phyloP scores from a whole-genome alignment of 2,113 vertebrate species.

The Thalassarche chlororhynchos region DNA sequence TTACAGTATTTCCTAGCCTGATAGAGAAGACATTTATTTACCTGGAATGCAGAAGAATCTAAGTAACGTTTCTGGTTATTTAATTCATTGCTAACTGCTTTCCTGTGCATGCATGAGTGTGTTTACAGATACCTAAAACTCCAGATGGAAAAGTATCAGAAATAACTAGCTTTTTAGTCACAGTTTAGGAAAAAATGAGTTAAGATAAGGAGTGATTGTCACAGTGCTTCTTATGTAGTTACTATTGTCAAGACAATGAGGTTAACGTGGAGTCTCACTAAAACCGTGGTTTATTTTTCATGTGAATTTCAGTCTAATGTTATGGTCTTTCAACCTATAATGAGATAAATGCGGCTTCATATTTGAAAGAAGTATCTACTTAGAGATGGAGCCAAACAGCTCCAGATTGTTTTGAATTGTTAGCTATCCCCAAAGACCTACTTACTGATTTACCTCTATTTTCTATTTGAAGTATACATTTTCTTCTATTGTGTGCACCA shows the following conservation, averaged over 20 bases:
- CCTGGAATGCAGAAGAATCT: not conserved
- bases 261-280: not conserved
- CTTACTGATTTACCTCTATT: not conserved
- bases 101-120: not conserved
- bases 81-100: not conserved
- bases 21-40: not conserved
- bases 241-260: not conserved
- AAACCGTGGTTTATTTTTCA: not conserved
- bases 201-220: not conserved
- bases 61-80: not conserved
- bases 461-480: not conserved
- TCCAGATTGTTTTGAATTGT: not conserved
- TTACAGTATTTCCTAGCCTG: not conserved
- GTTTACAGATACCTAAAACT: not conserved
- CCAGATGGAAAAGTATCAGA: not conserved
- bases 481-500: not conserved
- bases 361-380: not conserved
- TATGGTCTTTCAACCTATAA: not conserved
- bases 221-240: not conserved
- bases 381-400: not conserved
- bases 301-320: not conserved
- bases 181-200: not conserved
- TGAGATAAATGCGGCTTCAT: not conserved
- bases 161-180: not conserved
- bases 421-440: not conserved